Conservation (phyloP, 2,113 vertebrate genomes). For the Petrocephalus zakoni region DNA sequence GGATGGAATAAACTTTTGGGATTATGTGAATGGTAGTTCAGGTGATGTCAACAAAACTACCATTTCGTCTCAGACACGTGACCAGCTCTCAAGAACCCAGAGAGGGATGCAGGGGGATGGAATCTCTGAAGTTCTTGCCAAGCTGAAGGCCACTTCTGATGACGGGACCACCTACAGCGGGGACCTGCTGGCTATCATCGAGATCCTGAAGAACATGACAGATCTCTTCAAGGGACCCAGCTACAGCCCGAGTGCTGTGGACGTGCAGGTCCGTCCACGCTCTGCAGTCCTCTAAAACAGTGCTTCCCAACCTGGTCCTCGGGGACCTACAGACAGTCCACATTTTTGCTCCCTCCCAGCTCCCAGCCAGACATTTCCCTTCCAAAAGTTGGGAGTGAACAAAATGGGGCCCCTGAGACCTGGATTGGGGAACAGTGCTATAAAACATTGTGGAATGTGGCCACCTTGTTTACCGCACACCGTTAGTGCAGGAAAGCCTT, state of each 20-base stretch:
- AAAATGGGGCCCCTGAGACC: not conserved
- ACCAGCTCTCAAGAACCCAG: slow-evolving; percentile 79
- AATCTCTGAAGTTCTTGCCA: slow-evolving; percentile 81
- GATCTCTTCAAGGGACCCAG: slow-evolving; percentile 80
- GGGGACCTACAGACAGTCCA: not conserved
- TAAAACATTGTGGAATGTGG: not conserved
- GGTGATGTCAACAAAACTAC: not conserved
- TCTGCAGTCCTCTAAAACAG: not conserved
- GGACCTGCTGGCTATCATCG: slow-evolving; percentile 83
- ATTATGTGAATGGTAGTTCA: not conserved
- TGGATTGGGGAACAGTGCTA: not conserved
- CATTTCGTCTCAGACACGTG: slow-evolving; percentile 66
- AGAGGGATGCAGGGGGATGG: slow-evolving; percentile 73
- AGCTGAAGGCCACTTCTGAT: slow-evolving; percentile 81
- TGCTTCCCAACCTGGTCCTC: not conserved
- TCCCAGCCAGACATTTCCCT: not conserved
- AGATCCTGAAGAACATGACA: slow-evolving; percentile 83
- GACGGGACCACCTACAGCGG: slow-evolving; percentile 90
- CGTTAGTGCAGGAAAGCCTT: not conserved
- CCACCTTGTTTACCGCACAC: not conserved
- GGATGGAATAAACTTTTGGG: not conserved
- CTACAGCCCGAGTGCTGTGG: slow-evolving; percentile 74
- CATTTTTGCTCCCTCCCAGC: not conserved
- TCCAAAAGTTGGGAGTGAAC: not conserved
- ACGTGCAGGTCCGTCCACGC: slow-evolving; percentile 73